Base-by-base conservation (phyloP, 2,113 vertebrate species). In the Strigops habroptila region DNA sequence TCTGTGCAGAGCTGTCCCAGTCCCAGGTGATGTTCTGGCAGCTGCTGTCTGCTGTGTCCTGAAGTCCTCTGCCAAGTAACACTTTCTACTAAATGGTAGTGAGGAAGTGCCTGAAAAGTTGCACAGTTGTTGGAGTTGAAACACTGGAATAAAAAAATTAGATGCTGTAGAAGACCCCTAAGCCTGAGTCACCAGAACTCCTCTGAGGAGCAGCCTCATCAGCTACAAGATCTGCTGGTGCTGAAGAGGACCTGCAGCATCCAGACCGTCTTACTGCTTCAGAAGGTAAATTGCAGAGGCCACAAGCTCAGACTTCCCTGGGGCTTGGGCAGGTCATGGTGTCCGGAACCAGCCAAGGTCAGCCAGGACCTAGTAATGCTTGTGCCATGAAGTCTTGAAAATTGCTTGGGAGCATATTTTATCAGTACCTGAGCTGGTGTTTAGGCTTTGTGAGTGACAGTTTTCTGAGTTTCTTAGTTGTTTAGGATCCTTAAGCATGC, bases 401-500 rank as follows among this genome's bases (percentile, higher is more conserved):
- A 5, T 39, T 3, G 63, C 17, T 18, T 8, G 3, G 4, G 46
- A 49, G 30, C 19, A 3, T 18, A 1, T 57, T 43, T 13, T 27
- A 0, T 13, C 33, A 8, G 37, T 35, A 7, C 23, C 1, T 1
- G n/a, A 41, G 35, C 25, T 24, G 18, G 5, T 19, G 1, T 4
- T 21, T 3, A 1, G 6, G 37, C 22, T 43, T 19, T 59, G 21
- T n/a, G 33, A 59, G 57, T 59, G 21, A 22, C 33, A 59, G 57
- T 74, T 96, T 95, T 97, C 96, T 96, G 48, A 97, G 96, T 98
- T 98, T 98, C 98, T 99, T 98, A 98, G 98, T 99, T 97, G 98
- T 97, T 98, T 99, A 99, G 98, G 98, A 98, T 99, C 99, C 98
- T 98, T 99, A 99, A 99, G 99, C 99, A 99, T 99, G 99, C 99